Evolutionary conservation across 2,113 vertebrate genomes (phyloP).

Genomic region (Seriola quinqueradiata): DNA sequence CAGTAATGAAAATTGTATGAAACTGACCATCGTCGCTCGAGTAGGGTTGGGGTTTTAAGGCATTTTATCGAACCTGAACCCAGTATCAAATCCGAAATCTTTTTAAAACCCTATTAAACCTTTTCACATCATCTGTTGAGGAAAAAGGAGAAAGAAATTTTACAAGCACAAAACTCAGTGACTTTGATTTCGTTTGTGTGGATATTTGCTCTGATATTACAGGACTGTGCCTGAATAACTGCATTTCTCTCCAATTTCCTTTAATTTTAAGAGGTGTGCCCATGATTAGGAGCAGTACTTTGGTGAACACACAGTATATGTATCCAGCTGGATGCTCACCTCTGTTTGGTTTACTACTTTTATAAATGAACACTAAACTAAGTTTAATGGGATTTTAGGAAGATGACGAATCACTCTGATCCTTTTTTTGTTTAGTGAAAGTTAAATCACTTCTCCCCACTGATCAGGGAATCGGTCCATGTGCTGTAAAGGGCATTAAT

Average conservation of each 20-base stretch:
- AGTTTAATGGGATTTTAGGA: not conserved
- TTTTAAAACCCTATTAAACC: constrained; percentile 48
- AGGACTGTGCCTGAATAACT: not conserved
- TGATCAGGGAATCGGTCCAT: not conserved
- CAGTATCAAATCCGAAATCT: constrained; percentile 51
- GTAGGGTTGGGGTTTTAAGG: constrained; percentile 45
- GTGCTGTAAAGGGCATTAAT: not conserved
- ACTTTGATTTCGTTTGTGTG: not conserved
- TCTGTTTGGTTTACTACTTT: not conserved
- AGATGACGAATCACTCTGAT: not conserved
- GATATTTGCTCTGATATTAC: not conserved
- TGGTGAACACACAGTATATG: not conserved
- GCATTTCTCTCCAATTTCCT: not conserved
- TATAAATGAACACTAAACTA: not conserved
- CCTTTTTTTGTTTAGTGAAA: not conserved
- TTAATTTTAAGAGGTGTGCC: not conserved
- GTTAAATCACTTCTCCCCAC: not conserved
- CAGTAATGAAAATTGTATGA: constrained; percentile 28
- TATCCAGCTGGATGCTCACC: not conserved
- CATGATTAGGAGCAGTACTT: not conserved
- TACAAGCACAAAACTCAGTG: constrained; percentile 45
- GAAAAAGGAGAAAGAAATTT: constrained; percentile 49
- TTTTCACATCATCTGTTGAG: constrained; percentile 60
- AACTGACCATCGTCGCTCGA: constrained; percentile 57
- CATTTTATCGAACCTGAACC: constrained; percentile 52